Evolutionary conservation across 2,888 invertebrate genomes (phyloP), one percentile per base, ranked within the genome.

Genomic region (Elgonia sp.): DNA sequence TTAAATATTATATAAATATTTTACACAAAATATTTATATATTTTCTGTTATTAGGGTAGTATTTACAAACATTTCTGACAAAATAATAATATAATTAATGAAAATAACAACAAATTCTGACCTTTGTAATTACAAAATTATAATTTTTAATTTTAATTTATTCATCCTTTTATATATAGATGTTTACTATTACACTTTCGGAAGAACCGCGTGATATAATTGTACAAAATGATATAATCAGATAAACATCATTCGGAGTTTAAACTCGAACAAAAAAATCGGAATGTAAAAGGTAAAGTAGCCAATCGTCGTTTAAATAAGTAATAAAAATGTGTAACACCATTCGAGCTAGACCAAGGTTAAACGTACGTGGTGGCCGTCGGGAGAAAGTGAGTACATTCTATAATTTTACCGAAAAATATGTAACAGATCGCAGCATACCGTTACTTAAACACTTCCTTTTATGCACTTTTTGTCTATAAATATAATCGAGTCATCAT

Each of bases 301-400:
- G 29, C 29, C 29, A 37, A 16, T 75, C 62, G 20, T 10, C 42
- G 10, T 53, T 73, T 84, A 69, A 73, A 60, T 84, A 65, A 85
- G 62, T 46, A 53, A 75, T 80, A 76, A 75, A 80, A 75, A 79
- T 75, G 50, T 75, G 55, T 80, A 85, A 20, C 63, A 79, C 76
- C 81, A 76, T 86, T 81, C 62, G 50, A 53, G 29, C 60, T 73
- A 80, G 65, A 80, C 37, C 81, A 81, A 86, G 76, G 86, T 86
- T 81, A 76, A 69, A 46, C 21, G 39, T 53, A n/a, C 21, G 20
- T 40, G 20, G 60, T 67, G 63, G 67, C 65, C 40, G 9, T 16
- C 37, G 37, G 53, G 75, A 84, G 80, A 87, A 87, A 84, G 87
- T 87, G 79, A 80, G 79, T 60, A 77, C 79, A 80, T 83, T 73